These are phyloP conservation scores for Desmodus rotundus DNA, from an alignment of 2,113 vertebrate genomes.

Conservation along the genomic window DNA sequence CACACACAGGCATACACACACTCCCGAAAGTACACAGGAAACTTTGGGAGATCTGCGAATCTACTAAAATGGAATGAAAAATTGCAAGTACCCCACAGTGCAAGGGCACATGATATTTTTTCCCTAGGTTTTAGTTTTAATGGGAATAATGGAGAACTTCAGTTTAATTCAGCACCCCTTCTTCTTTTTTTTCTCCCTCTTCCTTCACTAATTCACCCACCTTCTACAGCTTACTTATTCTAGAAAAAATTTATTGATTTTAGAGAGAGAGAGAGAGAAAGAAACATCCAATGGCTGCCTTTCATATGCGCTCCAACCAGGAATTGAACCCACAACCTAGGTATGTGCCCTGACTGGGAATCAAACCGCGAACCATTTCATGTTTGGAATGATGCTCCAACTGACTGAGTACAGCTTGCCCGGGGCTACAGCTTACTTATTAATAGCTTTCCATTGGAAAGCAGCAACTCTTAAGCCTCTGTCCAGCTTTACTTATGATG, in stretches of 20 bases:
- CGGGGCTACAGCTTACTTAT: neutral
- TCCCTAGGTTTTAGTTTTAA: neutral
- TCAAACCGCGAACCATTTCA: no score
- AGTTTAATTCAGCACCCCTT: neutral
- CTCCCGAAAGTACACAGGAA: neutral
- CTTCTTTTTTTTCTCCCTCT: neutral
- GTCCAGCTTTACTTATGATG: neutral
- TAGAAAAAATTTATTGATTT: no score
- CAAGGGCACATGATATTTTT: neutral
- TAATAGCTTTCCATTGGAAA: neutral
- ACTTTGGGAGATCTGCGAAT: neutral
- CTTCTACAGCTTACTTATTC: neutral
- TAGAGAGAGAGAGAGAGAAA: no score
- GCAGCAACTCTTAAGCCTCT: neutral
- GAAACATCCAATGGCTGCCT: no score
- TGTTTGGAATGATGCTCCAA: no score
- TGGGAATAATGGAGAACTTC: neutral
- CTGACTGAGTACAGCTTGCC: no score
- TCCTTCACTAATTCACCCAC: neutral
- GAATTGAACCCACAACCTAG: no score
- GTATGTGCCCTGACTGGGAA: no score
- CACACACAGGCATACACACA: neutral
- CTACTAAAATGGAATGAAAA: neutral
- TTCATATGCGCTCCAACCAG: no score
- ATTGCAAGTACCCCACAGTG: neutral